Conservation (phyloP, 2,113 vertebrate species). For the Heteronetta atricapilla region DNA sequence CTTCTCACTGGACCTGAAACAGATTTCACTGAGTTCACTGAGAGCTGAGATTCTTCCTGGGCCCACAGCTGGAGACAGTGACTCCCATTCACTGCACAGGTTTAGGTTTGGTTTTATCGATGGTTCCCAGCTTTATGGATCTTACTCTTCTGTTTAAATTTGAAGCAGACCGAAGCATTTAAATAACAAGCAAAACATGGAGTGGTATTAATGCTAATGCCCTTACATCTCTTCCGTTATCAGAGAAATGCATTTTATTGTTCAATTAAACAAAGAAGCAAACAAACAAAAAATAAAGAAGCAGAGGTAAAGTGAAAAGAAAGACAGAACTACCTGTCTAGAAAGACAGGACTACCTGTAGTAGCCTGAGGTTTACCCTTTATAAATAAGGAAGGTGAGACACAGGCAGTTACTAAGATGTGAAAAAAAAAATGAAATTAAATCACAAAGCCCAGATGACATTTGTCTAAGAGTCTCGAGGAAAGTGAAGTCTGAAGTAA, state of each 20-base stretch:
- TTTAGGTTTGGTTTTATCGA: neutral
- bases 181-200: neutral
- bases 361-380: neutral
- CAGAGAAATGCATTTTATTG: neutral
- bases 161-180: neutral
- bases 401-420: neutral
- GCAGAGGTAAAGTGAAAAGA: neutral
- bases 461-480: neutral
- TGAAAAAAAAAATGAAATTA: neutral
- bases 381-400: neutral
- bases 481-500: neutral
- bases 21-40: too few relatives aligned
- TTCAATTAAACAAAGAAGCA: neutral
- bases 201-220: neutral
- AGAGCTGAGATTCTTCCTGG: neutral
- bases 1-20: neutral
- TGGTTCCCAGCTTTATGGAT: neutral
- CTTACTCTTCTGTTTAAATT: neutral
- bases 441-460: slow-evolving; percentile 9
- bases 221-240: neutral
- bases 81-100: neutral
- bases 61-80: neutral
- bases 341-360: neutral
- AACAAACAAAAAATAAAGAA: neutral
- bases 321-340: neutral